Evolutionary conservation across 2,797 vertebrate species (phyloP).

Genomic region (Catostomus latipinnis): DNA sequence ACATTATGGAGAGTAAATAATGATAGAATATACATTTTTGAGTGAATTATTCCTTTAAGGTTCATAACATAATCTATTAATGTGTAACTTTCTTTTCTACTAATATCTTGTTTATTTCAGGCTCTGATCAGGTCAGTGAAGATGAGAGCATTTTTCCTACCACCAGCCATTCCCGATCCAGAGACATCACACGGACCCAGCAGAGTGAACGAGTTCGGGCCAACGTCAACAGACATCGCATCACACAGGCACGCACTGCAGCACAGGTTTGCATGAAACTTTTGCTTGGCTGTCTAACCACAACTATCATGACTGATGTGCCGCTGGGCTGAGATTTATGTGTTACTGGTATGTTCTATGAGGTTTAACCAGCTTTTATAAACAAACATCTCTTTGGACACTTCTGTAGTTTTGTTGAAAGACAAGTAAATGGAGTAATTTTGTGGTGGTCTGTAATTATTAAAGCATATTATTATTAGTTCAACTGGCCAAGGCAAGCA

Average conservation of each 20-base stretch:
- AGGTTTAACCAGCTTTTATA: not conserved
- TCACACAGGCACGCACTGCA: slow-evolving; percentile 87
- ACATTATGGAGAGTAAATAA: too few relatives aligned
- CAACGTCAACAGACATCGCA: slow-evolving; percentile 92
- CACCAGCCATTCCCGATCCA: slow-evolving; percentile 78
- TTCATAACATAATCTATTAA: not conserved
- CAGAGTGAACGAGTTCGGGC: slow-evolving; percentile 96
- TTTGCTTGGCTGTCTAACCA: slow-evolving; percentile 54
- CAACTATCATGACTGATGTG: not conserved
- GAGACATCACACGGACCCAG: slow-evolving; percentile 91
- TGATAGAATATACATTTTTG: too few relatives aligned
- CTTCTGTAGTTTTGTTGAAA: not conserved
- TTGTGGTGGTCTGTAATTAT: too few relatives aligned
- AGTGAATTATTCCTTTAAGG: not conserved
- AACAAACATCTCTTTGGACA: not conserved
- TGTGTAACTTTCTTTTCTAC: slow-evolving; percentile 1
- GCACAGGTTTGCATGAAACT: slow-evolving; percentile 85
- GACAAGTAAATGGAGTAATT: not conserved
- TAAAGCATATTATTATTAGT: too few relatives aligned
- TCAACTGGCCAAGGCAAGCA: too few relatives aligned
- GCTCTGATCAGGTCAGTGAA: slow-evolving; percentile 78
- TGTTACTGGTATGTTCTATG: not conserved
- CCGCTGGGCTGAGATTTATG: slow-evolving; percentile 3
- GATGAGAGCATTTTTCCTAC: slow-evolving; percentile 82
- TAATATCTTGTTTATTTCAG: slow-evolving; percentile 50